A percentile compares a stretch with the other conserved stretches of the same genome.
phyloP scores from a whole-genome alignment of 2,797 vertebrate genomes.

The Diplodus sargus region DNA sequence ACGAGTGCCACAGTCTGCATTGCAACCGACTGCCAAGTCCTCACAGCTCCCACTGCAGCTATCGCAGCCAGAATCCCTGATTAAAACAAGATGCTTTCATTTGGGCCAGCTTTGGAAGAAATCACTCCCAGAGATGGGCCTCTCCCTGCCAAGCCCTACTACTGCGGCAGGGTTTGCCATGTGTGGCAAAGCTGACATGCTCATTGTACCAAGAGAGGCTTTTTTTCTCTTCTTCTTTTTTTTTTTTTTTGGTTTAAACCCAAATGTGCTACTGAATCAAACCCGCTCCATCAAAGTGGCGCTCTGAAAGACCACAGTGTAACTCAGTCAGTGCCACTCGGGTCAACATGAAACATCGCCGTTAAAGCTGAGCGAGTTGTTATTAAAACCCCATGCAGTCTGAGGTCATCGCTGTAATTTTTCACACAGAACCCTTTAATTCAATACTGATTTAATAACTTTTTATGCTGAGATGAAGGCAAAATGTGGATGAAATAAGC shows the following conservation, averaged over 20 bases:
- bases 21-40: slow-evolving; percentile 84
- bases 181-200: slow-evolving; percentile 80
- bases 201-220: slow-evolving; percentile 73
- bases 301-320: slow-evolving; percentile 67
- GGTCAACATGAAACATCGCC: slow-evolving; percentile 68
- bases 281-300: slow-evolving; percentile 66
- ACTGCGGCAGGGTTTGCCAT: slow-evolving; percentile 77
- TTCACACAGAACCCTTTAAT: slow-evolving; percentile 70
- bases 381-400: slow-evolving; percentile 72
- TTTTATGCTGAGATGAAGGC: slow-evolving; percentile 59
- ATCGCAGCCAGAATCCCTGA: slow-evolving; percentile 87
- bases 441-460: slow-evolving; percentile 57
- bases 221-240: slow-evolving; percentile 42
- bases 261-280: slow-evolving; percentile 80
- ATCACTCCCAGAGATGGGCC: slow-evolving; percentile 85
- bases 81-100: slow-evolving; percentile 90
- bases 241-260: slow-evolving; percentile 64
- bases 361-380: slow-evolving; percentile 63
- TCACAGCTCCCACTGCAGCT: slow-evolving; percentile 84
- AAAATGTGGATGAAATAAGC: slow-evolving; percentile 57
- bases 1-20: slow-evolving; percentile 85
- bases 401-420: slow-evolving; percentile 69
- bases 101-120: slow-evolving; percentile 87
- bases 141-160: slow-evolving; percentile 82
- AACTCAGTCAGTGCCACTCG: slow-evolving; percentile 49